Conservation (phyloP, 1,140 invertebrate genomes). For the Zaprionus ghesquierei region DNA sequence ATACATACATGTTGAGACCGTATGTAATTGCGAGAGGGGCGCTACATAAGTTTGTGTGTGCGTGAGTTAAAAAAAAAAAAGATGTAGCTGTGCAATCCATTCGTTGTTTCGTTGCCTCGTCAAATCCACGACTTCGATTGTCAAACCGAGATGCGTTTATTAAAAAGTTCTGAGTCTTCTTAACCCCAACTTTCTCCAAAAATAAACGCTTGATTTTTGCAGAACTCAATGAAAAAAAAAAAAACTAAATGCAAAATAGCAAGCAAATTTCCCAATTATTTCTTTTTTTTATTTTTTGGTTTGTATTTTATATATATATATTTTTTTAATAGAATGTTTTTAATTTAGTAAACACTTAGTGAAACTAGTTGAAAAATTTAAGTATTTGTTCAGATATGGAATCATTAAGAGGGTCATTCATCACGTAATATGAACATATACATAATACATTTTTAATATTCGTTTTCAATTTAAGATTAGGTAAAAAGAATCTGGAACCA, state of each 20-base stretch:
- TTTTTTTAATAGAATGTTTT: slow-evolving; percentile 34
- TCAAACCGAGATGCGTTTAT: slow-evolving; percentile 55
- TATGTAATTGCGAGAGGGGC: slow-evolving; percentile 1
- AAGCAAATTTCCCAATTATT: slow-evolving; percentile 42
- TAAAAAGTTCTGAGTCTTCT: slow-evolving; percentile 36
- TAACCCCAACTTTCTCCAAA: slow-evolving; percentile 21
- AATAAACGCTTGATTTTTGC: slow-evolving; percentile 45
- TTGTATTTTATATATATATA: slow-evolving; percentile 28
- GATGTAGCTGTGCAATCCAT: slow-evolving; percentile 30
- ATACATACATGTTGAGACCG: slow-evolving; percentile 5
- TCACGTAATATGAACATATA: neutral
- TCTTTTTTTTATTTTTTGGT: slow-evolving; percentile 23
- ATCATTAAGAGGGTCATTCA: neutral
- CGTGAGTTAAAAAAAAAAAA: neutral
- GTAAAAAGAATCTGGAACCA: neutral
- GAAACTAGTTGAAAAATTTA: slow-evolving; percentile 26
- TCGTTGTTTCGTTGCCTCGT: slow-evolving; percentile 64
- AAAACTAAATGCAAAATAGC: slow-evolving; percentile 32
- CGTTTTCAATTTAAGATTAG: neutral
- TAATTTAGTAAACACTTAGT: slow-evolving; percentile 15
- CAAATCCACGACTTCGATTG: slow-evolving; percentile 77
- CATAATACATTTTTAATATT: neutral
- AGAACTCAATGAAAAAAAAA: slow-evolving; percentile 19
- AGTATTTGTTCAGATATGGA: slow-evolving; percentile 10
- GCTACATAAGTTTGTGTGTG: slow-evolving; percentile 15